phyloP scores from a whole-genome alignment of 2,113 vertebrate genomes.

The Anoplopoma fimbria region DNA sequence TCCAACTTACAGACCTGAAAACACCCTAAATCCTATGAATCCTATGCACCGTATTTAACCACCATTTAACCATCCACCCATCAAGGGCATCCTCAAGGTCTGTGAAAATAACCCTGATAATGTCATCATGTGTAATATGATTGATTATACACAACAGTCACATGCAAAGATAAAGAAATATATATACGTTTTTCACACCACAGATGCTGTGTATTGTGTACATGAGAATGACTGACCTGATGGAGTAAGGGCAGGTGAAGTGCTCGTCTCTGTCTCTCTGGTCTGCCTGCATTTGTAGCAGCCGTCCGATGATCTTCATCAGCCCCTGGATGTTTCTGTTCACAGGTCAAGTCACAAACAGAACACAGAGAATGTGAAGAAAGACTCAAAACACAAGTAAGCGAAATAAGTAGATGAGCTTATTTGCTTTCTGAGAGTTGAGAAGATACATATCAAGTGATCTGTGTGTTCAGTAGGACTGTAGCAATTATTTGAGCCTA shows the following conservation, averaged over 20 bases:
- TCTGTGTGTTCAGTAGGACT: background rate
- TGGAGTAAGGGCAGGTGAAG: slow-evolving; percentile 86
- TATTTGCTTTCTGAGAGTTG: background rate
- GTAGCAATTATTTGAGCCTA: background rate
- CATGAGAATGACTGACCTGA: slow-evolving; percentile 83
- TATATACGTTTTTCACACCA: background rate
- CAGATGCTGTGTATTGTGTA: background rate
- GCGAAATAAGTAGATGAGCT: background rate
- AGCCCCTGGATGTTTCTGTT: slow-evolving; percentile 92
- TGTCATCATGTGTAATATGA: background rate
- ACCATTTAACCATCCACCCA: too few species aligned
- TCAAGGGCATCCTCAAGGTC: background rate
- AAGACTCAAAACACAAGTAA: background rate
- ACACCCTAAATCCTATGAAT: background rate
- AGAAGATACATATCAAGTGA: background rate
- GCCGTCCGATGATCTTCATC: slow-evolving; percentile 87
- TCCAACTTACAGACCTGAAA: background rate
- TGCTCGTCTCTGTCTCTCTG: slow-evolving; percentile 65
- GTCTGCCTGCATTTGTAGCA: slow-evolving; percentile 89
- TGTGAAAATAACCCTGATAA: background rate
- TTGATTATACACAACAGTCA: background rate
- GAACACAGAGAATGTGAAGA: background rate
- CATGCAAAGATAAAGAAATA: background rate
- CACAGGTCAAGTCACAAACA: slow-evolving; percentile 38
- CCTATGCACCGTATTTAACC: background rate